Percentiles rank a stretch among this genome's conserved stretches.
phyloP scores from a whole-genome alignment of 2,888 invertebrate genomes.

The Meghimatium bilineatum region DNA sequence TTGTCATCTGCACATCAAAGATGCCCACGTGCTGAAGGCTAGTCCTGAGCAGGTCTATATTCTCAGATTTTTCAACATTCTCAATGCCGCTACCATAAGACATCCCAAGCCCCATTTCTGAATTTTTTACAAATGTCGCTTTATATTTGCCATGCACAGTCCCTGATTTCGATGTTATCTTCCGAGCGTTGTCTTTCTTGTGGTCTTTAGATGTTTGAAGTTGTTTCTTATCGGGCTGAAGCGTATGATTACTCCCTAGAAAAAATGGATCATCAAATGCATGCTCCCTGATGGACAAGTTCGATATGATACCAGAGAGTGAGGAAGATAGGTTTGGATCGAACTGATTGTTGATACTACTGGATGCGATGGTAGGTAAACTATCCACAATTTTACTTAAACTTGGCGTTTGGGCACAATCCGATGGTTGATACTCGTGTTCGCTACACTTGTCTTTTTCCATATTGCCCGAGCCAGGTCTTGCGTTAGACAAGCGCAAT shows the following conservation, averaged over 20 bases:
- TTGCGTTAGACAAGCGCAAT: not conserved
- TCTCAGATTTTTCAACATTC: not conserved
- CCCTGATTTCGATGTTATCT: not conserved
- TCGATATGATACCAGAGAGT: not conserved
- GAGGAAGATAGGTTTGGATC: not conserved
- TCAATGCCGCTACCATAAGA: not conserved
- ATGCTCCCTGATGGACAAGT: not conserved
- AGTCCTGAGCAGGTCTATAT: too few species aligned
- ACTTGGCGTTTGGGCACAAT: not conserved
- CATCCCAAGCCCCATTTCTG: not conserved
- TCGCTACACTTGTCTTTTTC: not conserved
- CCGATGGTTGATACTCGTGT: not conserved
- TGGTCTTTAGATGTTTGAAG: too few species aligned
- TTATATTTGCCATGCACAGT: not conserved
- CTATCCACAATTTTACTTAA: not conserved
- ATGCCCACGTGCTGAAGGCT: too few species aligned
- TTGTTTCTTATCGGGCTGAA: not conserved
- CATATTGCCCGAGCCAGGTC: not conserved
- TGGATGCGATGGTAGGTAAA: too few species aligned
- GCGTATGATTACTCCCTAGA: not conserved
- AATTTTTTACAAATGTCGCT: not conserved
- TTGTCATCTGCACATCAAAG: not conserved
- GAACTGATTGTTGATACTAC: not conserved
- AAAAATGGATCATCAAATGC: not conserved
- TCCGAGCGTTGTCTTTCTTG: not conserved